Evolutionary conservation across 2,113 vertebrate species (phyloP), one percentile per base, ranked within the genome.

Genomic region (Galemys pyrenaicus): DNA sequence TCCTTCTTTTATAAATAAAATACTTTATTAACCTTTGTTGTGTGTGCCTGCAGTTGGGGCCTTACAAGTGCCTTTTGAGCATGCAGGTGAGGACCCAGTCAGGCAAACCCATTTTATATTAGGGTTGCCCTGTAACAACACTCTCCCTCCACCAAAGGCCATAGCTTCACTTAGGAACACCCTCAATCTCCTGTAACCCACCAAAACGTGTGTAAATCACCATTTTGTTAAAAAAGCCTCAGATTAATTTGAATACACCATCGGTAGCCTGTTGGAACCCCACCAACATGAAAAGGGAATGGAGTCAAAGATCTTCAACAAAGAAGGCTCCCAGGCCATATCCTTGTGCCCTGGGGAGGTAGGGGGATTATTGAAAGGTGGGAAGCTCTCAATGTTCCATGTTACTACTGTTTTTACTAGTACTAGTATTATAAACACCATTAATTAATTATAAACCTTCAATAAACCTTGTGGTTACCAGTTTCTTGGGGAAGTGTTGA

Each of bases 151-250:
- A 41, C 2, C 2, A n/a, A 81, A 30, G 10, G 22, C 58, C 71
- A 65, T 3, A n/a, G 19, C 11, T 49, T 60, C 77, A 51, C 7
- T 46, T 44, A 3, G 39, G 30, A 15, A 39, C 58, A 26, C 19
- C 13, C 2, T 44, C 46, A 16, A 51, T 51, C 49, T 51, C 49
- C 49, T 51, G 17, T 51, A 51, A 51, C 3, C 49, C 49, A 51
- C 49, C 16, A 13, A 51, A 13, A 87, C 30, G 46, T 74, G 51
- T 87, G 67, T 58, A 62, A 73, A 64, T 82, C 24, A 9, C 12
- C 8, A 11, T 32, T 82, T 56, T 19, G 37, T 77, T 90, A 89
- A 95, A 68, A 24, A 56, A 10, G 35, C 39, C 51, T 88, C 51
- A 44, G 49, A 71, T 26, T 70, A 39, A 87, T 60, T 60, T 70